These are phyloP conservation scores for Nesoenas mayeri DNA, from an alignment of 2,113 vertebrate species.

Conservation along the genomic window DNA sequence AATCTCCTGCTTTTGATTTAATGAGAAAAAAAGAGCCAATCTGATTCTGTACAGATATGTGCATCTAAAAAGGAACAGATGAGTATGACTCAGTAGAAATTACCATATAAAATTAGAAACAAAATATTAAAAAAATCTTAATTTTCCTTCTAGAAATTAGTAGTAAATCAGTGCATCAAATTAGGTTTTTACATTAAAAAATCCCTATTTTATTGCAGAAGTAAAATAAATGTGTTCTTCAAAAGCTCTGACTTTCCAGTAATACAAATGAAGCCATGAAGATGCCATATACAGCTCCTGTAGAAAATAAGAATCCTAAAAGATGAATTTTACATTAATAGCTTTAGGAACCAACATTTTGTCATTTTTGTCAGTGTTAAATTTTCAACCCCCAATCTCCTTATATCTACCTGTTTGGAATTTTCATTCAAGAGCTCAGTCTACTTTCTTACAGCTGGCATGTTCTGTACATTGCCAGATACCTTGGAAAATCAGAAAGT, in stretches of 20 bases:
- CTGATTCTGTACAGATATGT: background rate
- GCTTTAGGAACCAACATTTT: background rate
- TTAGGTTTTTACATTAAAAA: background rate
- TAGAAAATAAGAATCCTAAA: background rate
- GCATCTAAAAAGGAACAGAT: background rate
- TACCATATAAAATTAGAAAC: background rate
- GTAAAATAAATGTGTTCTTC: background rate
- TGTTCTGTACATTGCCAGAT: background rate
- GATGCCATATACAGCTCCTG: background rate
- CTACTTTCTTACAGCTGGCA: background rate
- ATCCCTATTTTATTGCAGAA: background rate
- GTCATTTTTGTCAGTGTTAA: background rate
- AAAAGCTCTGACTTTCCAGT: background rate
- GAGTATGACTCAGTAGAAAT: background rate
- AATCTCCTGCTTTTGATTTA: background rate
- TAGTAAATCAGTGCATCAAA: background rate
- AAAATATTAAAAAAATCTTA: background rate
- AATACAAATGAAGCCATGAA: background rate
- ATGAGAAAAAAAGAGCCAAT: fast-evolving
- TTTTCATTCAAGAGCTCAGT: background rate
- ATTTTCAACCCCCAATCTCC: background rate
- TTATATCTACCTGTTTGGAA: background rate
- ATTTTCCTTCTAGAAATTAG: background rate
- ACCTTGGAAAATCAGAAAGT: background rate
- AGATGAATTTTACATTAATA: background rate